Percentiles rank a stretch among this genome's conserved stretches.
Conservation (phyloP, 2,113 vertebrate species). For the Numida meleagris region DNA sequence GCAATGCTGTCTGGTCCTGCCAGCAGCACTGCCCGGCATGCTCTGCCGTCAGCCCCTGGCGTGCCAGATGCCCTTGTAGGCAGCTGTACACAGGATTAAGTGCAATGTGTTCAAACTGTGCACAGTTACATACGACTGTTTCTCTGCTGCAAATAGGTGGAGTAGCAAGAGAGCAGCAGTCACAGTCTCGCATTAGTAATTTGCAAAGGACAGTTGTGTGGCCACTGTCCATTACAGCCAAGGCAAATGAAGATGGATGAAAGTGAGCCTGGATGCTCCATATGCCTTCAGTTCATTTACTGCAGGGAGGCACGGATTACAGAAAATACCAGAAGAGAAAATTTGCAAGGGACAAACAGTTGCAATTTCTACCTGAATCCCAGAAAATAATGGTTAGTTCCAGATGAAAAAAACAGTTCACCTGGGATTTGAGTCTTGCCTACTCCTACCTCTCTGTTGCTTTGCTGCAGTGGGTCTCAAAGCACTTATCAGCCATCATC, state of each 20-base stretch:
- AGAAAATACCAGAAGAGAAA: not conserved
- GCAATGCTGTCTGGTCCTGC: rapidly evolving
- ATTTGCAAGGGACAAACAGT: not conserved
- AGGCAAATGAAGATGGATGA: not conserved
- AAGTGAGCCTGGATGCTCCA: not conserved
- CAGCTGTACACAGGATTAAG: not conserved
- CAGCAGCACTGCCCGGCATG: not conserved
- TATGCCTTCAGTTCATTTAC: not conserved
- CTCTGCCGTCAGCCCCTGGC: not conserved
- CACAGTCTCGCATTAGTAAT: not conserved
- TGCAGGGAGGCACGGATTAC: not conserved
- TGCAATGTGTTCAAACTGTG: not conserved
- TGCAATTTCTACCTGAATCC: not conserved
- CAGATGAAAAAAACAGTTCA: not conserved
- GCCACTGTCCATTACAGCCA: not conserved
- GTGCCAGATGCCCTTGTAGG: not conserved
- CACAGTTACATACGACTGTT: not conserved
- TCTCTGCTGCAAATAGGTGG: not conserved
- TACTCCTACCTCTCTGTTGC: not conserved
- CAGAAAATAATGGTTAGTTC: not conserved
- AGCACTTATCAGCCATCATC: not conserved
- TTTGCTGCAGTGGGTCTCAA: not conserved
- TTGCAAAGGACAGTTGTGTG: constrained; percentile 16
- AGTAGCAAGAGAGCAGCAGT: not conserved
- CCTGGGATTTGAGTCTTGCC: not conserved